Base-by-base conservation (phyloP, 2,888 invertebrate species). In the Habroteleia sp. region DNA sequence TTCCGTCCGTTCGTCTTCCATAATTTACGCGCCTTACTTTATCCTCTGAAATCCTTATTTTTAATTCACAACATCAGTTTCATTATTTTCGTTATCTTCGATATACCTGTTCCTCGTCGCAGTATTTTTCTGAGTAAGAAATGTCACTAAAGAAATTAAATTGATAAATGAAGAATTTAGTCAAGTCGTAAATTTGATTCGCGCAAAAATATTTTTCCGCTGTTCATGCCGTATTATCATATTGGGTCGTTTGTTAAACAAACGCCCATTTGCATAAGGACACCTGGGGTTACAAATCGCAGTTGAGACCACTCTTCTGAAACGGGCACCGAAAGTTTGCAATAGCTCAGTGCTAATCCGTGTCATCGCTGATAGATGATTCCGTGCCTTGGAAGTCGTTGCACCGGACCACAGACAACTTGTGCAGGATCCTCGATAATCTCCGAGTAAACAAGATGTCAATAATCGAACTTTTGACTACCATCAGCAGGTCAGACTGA, bases 361-460 rank as follows among this genome's bases (percentile, higher is more conserved):
- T 50, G 68, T 68, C 68, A 68, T 68, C 58, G 68, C 29, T 68
- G 68, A 60, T 58, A 50, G 68, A 68, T 68, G 58, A 68, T 58
- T 68, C 50, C n/a, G n/a, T 17, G 14, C 41, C 46, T 56, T n/a
- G 56, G 39, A 68, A 69, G 69, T 54, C 69, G 52, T 69, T 52
- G 44, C 60, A 33, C 8, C 31, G 27, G 46, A 17, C 7, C 10
- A 13, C 33, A 29, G 44, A 29, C 5, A 69, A 69, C 44, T 69
- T 60, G 60, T 44, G 58, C 58, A 11, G 16, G 13, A 1, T 37
- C 14, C 11, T 37, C 35, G 69, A 60, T 69, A 69, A 60, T 60
- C 60, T 41, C 25, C 27, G 17, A 41, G 41, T 50, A 68, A 58
- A 58, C 68, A 68, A 68, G 58, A 68, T 68, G 68, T 68, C 68